Conservation (phyloP, 2,113 vertebrate genomes). For the Notarius lentiginosus region DNA sequence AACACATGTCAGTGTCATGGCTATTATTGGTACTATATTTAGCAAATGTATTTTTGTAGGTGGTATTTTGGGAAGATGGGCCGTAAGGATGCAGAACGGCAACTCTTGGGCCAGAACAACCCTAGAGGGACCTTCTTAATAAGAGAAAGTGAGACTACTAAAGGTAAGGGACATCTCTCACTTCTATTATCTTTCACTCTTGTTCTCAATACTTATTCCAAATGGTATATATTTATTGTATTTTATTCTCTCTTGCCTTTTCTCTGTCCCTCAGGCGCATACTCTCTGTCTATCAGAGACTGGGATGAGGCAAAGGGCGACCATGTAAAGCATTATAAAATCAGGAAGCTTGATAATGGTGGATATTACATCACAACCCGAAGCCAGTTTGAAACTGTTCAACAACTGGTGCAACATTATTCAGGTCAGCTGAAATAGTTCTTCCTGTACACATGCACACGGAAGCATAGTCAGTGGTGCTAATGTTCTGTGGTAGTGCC, state of each 20-base stretch:
- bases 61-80: conserved; percentile 97
- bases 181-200: background rate
- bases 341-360: conserved; percentile 92
- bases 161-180: conserved; percentile 70
- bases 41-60: conserved; percentile 64
- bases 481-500: background rate
- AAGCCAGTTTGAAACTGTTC: conserved; percentile 87
- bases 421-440: conserved; percentile 75
- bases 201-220: background rate
- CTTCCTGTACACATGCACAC: background rate
- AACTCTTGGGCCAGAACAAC: conserved; percentile 81
- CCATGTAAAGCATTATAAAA: conserved; percentile 98
- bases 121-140: conserved; percentile 87
- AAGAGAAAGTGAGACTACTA: conserved; percentile 92
- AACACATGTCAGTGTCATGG: too few species aligned
- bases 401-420: conserved; percentile 90
- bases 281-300: conserved; percentile 93
- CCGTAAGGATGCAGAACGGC: conserved; percentile 89
- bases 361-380: conserved; percentile 98
- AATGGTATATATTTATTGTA: background rate
- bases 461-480: background rate
- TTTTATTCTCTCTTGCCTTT: background rate
- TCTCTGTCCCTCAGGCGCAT: conserved; percentile 77
- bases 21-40: background rate
- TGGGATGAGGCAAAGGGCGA: conserved; percentile 90